phyloP scores from a whole-genome alignment of 2,888 invertebrate species.

The Dryocosmus kuriphilus region DNA sequence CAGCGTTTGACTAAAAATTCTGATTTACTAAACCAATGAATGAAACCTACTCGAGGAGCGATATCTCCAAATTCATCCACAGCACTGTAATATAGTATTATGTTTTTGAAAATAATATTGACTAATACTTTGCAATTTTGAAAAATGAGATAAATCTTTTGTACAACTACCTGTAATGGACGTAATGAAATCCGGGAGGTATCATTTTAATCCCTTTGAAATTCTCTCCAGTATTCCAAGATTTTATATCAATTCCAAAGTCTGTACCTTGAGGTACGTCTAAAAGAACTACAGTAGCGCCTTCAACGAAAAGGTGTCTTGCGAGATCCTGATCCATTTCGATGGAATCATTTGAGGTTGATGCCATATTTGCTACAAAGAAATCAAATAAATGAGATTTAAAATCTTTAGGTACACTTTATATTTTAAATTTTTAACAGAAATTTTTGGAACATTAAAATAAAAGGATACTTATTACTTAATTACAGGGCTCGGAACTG shows the following conservation, averaged over 20 bases:
- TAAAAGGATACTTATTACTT: too few species aligned
- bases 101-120: slow-evolving; percentile 55
- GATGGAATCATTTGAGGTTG: not conserved
- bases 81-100: slow-evolving; percentile 73
- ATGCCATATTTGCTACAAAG: not conserved
- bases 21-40: slow-evolving; percentile 88
- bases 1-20: slow-evolving; percentile 94
- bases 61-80: slow-evolving; percentile 78
- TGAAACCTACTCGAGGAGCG: slow-evolving; percentile 87
- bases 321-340: slow-evolving; percentile 89
- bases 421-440: too few species aligned
- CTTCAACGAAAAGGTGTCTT: slow-evolving; percentile 86
- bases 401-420: too few species aligned
- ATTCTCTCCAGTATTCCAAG: slow-evolving; percentile 93
- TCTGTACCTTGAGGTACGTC: slow-evolving; percentile 94
- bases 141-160: not conserved
- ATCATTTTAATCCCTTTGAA: slow-evolving; percentile 99
- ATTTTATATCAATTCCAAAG: slow-evolving; percentile 96
- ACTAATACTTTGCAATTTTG: slow-evolving; percentile 69
- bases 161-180: slow-evolving; percentile 92
- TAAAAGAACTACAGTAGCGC: slow-evolving; percentile 90
- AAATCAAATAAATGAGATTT: not conserved
- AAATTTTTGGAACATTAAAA: too few species aligned
- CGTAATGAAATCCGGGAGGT: slow-evolving; percentile 96
- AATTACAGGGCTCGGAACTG: too few species aligned